Evolutionary conservation across 2,888 invertebrate species (phyloP), one percentile per base, ranked within the genome.

Genomic region (Lypha dubia): DNA sequence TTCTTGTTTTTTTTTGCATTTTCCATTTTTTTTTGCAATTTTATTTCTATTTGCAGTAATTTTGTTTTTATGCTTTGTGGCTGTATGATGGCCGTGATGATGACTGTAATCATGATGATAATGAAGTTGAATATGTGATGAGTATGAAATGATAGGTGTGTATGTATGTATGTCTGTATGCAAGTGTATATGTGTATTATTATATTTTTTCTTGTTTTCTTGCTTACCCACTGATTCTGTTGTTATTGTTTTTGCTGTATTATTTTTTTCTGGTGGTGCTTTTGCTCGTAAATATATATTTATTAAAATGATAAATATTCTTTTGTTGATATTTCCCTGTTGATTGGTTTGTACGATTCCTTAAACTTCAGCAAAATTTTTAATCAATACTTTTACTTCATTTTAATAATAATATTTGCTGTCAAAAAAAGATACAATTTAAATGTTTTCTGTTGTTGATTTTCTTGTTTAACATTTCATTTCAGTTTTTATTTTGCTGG

Each of bases 271-370:
- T 56, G 53, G 17, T n/a, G 1, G 1, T n/a, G 20, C 13, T 38
- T 58, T 58, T 20, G 35, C 24, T 60, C 41, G 41, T 68, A 60
- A 22, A 71, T 79, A 53, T 44, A 71, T 79, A 53, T 44, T 70
- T 63, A 53, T 56, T 3, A 35, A 46, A 65, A 46, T 83, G 15
- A 63, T 79, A 65, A 56, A 79, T 68, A 63, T 73, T 76, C 62
- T 58, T 83, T 68, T 83, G 44, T 62, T 62, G 62, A 7, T n/a
- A 62, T 62, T 60, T 32, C 68, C 20, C 65, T 32, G 49, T 41
- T 76, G 82, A 71, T 76, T 82, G 82, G 71, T 77, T 32, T 71
- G 35, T n/a, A 65, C 44, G 20, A n/a, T 56, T 77, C 28, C 46
- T 67, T 63, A 73, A 83, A 68, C 38, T 79, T 73, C 38, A 38